Percentiles rank a stretch among this genome's conserved stretches.
These are phyloP conservation scores for Drosophila merina DNA, from an alignment of 2,888 invertebrate species.

Conservation along the genomic window DNA sequence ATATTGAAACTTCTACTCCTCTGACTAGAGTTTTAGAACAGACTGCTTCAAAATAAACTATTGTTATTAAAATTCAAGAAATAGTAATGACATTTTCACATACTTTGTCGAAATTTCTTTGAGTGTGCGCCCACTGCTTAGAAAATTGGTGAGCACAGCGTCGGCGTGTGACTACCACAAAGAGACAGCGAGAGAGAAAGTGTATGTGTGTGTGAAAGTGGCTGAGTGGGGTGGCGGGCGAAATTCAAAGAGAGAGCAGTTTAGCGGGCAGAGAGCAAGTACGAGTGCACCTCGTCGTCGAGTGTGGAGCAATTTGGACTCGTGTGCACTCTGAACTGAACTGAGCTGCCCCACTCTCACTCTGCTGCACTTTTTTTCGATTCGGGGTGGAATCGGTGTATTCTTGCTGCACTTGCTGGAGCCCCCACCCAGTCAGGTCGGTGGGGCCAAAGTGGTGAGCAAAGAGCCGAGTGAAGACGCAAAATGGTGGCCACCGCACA, in stretches of 20 bases:
- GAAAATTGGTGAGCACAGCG: slow-evolving; percentile 54
- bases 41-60: too few relatives aligned
- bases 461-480: slow-evolving; percentile 50
- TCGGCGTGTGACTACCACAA: slow-evolving; percentile 63
- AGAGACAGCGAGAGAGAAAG: slow-evolving; percentile 26
- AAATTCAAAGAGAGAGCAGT: slow-evolving; percentile 13
- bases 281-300: slow-evolving; percentile 27
- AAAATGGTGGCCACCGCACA: slow-evolving; percentile 75
- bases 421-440: neutral
- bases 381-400: slow-evolving; percentile 64
- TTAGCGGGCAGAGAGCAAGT: slow-evolving; percentile 22
- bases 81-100: too few relatives aligned
- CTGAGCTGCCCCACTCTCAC: slow-evolving; percentile 34
- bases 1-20: too few relatives aligned
- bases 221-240: neutral
- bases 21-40: neutral
- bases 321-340: slow-evolving; percentile 64
- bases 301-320: slow-evolving; percentile 61
- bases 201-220: slow-evolving; percentile 24
- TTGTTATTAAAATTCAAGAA: neutral
- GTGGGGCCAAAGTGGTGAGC: slow-evolving; percentile 41
- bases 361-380: slow-evolving; percentile 39
- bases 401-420: slow-evolving; percentile 17
- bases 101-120: too few relatives aligned
- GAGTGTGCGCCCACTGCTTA: slow-evolving; percentile 58